Evolutionary conservation across 2,113 vertebrate genomes (phyloP).

Genomic region (Lucifuga dentata): DNA sequence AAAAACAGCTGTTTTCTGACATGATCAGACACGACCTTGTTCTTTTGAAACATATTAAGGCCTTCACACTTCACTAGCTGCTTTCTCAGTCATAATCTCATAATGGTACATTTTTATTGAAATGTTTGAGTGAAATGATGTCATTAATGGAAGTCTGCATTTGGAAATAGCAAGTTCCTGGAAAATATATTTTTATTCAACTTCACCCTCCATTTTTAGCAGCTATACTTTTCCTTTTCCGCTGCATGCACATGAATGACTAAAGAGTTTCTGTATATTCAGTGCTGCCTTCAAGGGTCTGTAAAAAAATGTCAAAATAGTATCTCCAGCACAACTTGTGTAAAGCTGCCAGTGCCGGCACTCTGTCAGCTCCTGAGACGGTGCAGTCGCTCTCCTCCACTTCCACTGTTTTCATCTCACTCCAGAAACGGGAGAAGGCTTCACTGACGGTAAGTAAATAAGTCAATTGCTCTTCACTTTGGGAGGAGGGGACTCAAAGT

Average conservation of each 20-base stretch:
- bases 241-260: slow-evolving; percentile 44
- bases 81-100: slow-evolving; percentile 10
- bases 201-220: slow-evolving; percentile 35
- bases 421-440: slow-evolving; percentile 54
- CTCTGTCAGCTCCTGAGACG: slow-evolving; percentile 55
- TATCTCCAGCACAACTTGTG: slow-evolving; percentile 55
- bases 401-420: slow-evolving; percentile 44
- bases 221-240: slow-evolving; percentile 24
- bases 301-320: slow-evolving; percentile 66
- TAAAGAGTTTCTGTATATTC: slow-evolving; percentile 50
- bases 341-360: slow-evolving; percentile 49
- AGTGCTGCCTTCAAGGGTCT: slow-evolving; percentile 52
- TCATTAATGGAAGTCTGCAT: neutral
- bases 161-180: slow-evolving; percentile 17
- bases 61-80: slow-evolving; percentile 9
- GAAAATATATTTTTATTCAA: slow-evolving; percentile 23
- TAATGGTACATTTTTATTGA: slow-evolving; percentile 1
- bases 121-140: slow-evolving; percentile 36
- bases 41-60: too few species aligned
- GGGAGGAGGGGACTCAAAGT: slow-evolving; percentile 19
- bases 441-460: slow-evolving; percentile 70
- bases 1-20: too few species aligned
- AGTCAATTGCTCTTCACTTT: slow-evolving; percentile 65
- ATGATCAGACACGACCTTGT: too few species aligned
- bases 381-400: slow-evolving; percentile 38